These are phyloP conservation scores for Steatocranus sp. DNA, from an alignment of 2,797 vertebrate species.

Conservation along the genomic window DNA sequence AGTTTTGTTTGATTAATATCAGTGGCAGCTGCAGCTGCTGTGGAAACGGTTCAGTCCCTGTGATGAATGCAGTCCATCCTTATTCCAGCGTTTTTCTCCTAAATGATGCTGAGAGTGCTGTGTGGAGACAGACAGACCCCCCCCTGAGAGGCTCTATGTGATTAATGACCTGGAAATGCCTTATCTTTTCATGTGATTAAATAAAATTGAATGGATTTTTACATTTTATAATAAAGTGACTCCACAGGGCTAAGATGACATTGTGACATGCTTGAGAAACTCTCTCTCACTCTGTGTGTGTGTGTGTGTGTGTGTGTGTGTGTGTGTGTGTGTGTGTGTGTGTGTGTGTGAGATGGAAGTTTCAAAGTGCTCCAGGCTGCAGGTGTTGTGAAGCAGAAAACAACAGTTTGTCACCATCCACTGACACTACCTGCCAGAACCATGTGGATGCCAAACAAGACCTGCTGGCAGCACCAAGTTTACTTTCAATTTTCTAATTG, in stretches of 20 bases:
- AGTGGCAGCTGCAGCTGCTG: not conserved
- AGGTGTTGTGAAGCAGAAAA: slow-evolving; percentile 89
- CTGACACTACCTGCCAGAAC: slow-evolving; percentile 77
- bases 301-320: not conserved
- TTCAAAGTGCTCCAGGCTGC: slow-evolving; percentile 73
- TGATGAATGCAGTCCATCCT: slow-evolving; percentile 66
- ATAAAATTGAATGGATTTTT: slow-evolving; percentile 96
- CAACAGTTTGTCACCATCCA: slow-evolving; percentile 84
- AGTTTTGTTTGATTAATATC: not conserved
- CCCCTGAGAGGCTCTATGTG: slow-evolving; percentile 83
- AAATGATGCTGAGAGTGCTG: slow-evolving; percentile 2
- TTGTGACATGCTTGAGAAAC: slow-evolving; percentile 76
- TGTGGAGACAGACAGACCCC: slow-evolving; percentile 74
- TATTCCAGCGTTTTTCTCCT: not conserved
- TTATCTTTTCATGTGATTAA: slow-evolving; percentile 96
- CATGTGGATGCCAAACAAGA: slow-evolving; percentile 73
- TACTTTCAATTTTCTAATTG: slow-evolving; percentile 62
- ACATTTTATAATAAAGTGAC: slow-evolving; percentile 96
- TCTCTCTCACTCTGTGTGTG: not conserved
- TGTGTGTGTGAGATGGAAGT: slow-evolving; percentile 66
- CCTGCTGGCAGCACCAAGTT: slow-evolving; percentile 52
- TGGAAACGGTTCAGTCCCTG: slow-evolving; percentile 51
- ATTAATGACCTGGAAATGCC: slow-evolving; percentile 96
- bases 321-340: not conserved
- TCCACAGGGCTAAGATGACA: slow-evolving; percentile 82